Conservation (phyloP, 2,113 vertebrate genomes). For the Emydocephalus ijimae region DNA sequence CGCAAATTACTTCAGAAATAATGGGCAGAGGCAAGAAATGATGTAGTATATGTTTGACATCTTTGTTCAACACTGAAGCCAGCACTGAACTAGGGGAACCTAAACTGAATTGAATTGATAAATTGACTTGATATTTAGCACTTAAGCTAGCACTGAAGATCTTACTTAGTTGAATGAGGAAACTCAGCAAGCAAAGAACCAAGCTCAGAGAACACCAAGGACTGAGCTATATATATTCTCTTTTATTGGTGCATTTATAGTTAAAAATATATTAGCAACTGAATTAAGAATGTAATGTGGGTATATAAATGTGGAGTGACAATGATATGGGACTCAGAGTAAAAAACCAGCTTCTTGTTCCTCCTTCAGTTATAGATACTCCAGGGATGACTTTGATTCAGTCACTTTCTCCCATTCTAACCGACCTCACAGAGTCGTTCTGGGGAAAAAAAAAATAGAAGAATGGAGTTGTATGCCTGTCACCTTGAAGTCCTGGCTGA, state of each 20-base stretch:
- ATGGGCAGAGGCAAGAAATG: conserved; percentile 39
- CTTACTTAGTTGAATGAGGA: not conserved
- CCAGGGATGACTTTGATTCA: not conserved
- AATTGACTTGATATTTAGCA: not conserved
- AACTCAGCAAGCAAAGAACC: not conserved
- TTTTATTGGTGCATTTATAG: not conserved
- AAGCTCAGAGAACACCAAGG: not conserved
- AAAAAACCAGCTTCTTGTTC: not conserved
- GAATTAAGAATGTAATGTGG: conserved; percentile 30
- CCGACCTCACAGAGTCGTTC: not conserved
- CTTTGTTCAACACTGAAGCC: not conserved
- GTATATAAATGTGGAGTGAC: not conserved
- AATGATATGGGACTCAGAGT: not conserved
- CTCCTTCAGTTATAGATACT: not conserved
- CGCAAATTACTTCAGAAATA: conserved; percentile 33
- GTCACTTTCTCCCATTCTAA: not conserved
- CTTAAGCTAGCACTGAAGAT: not conserved
- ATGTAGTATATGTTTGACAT: not conserved
- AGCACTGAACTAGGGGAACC: not conserved
- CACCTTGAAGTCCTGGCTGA: not conserved
- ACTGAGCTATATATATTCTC: not conserved
- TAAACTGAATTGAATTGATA: not conserved
- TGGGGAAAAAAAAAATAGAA: not conserved
- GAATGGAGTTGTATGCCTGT: not conserved
- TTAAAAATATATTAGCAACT: conserved; percentile 16